Conservation (phyloP, 2,797 vertebrate genomes). For the Scolopax bukidnonensis region DNA sequence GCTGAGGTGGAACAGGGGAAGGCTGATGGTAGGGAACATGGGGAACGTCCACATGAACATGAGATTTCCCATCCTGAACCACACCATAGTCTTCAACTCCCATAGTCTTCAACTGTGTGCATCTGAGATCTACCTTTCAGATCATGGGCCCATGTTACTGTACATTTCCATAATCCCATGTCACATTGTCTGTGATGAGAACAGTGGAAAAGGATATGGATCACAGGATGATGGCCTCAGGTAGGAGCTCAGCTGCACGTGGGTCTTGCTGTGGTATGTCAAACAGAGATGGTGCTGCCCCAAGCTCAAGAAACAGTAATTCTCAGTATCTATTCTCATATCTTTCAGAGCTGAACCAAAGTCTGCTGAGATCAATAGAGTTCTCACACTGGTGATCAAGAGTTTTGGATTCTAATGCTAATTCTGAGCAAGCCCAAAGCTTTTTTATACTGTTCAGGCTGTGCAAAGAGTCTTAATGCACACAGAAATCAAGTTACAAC, state of each 20-base stretch:
- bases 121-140: neutral
- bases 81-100: neutral
- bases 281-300: neutral
- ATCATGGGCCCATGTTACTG: fast-evolving
- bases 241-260: fast-evolving
- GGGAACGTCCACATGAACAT: neutral
- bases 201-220: neutral
- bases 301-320: neutral
- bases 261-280: neutral
- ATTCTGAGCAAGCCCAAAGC: neutral
- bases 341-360: neutral
- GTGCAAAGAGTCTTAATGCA: neutral
- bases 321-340: neutral
- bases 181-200: neutral
- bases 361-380: neutral
- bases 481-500: slow-evolving; percentile 12
- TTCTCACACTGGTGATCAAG: neutral
- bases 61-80: neutral
- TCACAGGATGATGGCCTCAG: fast-evolving
- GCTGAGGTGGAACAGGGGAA: neutral
- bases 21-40: neutral
- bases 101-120: neutral
- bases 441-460: neutral
- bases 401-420: slow-evolving; percentile 9
- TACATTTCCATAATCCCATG: neutral